Base-by-base conservation (phyloP, 2,797 vertebrate genomes). In the Furcifer pardalis region DNA sequence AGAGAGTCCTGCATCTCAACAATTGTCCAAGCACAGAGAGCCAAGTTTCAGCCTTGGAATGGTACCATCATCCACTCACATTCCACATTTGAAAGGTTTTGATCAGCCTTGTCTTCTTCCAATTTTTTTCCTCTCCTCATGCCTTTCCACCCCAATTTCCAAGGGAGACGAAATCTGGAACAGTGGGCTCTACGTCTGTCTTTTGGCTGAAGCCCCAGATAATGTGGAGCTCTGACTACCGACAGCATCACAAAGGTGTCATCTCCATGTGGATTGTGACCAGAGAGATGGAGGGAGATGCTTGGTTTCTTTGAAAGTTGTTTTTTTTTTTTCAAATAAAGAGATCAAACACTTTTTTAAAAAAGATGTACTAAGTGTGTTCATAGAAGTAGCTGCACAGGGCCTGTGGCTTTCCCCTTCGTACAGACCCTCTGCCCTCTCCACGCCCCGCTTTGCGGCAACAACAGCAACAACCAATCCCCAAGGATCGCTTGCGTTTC, bases 401-500 rank as follows among this genome's bases (percentile, higher is more conserved):
- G 91, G 81, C 89, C 25, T 79, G 76, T 84, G 68, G 76, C 44
- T 37, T n/a, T 90, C 77, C 46, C 83, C 84, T 77, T 77, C 79
- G 35, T 32, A 25, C 73, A 37, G 77, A 46, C 73, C 62, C 37
- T 66, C 62, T 81, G 69, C 87, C 87, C 89, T 91, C 0, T 0
- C 89, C 83, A 88, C 90, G 90, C 84, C 85, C 79, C 68, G 35
- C 75, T 90, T 90, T 90, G 90, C 89, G 59, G 90, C 85, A 88
- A 72, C 63, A 2, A 74, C 63, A 2, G 62, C 30, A 10, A 0
- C 42, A 89, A 81, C 87, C 90, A 87, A 79, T 87, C 75, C 66
- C 88, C 85, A 89, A 89, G 90, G 91, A 93, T 88, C 90, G 92
- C 91, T 94, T 92, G 90, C 82, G 75, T 90, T 90, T 87, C 89